phyloP scores from a whole-genome alignment of 1,140 invertebrate species.

The Oncopeltus fasciatus region DNA sequence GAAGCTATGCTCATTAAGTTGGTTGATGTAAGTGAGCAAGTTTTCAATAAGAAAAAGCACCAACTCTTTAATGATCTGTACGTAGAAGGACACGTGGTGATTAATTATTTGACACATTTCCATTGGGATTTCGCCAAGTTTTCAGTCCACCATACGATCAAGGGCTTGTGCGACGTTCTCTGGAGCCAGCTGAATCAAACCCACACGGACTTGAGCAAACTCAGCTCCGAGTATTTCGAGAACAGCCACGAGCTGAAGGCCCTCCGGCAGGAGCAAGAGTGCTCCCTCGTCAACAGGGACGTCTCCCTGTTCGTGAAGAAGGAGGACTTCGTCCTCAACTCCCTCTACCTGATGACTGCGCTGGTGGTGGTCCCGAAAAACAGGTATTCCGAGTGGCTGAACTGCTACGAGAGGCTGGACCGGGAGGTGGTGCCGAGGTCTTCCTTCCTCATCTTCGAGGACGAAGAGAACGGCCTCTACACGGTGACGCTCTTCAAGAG shows the following conservation, averaged over 20 bases:
- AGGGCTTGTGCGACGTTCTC: background rate
- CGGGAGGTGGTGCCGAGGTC: constrained; percentile 96
- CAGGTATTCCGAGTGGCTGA: constrained; percentile 75
- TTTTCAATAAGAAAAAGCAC: too few species aligned
- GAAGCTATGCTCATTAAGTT: too few species aligned
- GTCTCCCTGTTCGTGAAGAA: background rate
- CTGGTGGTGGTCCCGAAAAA: constrained; percentile 91
- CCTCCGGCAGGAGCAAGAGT: background rate
- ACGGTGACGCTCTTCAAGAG: constrained; percentile 58
- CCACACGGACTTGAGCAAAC: background rate
- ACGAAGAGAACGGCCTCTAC: constrained; percentile 85
- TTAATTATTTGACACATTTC: background rate
- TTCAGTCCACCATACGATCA: background rate
- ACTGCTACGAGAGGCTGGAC: constrained; percentile 83
- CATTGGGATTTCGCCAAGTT: background rate
- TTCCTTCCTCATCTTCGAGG: constrained; percentile 71
- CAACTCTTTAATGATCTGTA: too few species aligned
- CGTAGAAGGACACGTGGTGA: too few species aligned
- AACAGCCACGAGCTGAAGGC: background rate
- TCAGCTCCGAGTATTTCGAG: background rate
- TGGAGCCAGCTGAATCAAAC: background rate
- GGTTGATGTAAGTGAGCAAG: too few species aligned
- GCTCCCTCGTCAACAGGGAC: background rate
- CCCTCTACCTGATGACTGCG: constrained; percentile 91
- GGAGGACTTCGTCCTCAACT: constrained; percentile 74